phyloP scores from a whole-genome alignment of 2,113 vertebrate genomes.

The Acanthisitta chloris region DNA sequence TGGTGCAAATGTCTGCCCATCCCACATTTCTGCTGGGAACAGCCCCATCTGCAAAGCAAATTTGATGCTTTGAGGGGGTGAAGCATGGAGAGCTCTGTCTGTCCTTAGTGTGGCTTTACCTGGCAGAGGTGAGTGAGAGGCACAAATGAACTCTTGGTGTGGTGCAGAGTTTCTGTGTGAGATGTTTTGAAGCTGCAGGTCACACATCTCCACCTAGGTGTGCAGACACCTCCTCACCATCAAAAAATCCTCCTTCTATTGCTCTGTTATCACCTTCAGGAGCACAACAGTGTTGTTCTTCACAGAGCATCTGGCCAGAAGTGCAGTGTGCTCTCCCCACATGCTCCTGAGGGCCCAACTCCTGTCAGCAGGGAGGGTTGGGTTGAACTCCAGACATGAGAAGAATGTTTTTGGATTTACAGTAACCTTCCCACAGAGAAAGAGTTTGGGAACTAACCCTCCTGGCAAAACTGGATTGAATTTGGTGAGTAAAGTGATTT shows the following conservation, averaged over 20 bases:
- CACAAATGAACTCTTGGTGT: not conserved
- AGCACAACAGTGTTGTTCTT: not conserved
- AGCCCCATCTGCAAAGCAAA: not conserved
- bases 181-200: not conserved
- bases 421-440: not conserved
- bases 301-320: not conserved
- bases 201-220: rapidly evolving
- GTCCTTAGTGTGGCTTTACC: not conserved
- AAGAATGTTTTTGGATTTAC: not conserved
- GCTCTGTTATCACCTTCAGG: not conserved
- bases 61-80: no score
- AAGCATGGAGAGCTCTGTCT: not conserved
- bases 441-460: not conserved
- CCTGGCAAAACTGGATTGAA: not conserved
- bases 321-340: not conserved
- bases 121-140: rapidly evolving
- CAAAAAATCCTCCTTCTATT: not conserved
- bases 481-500: not conserved
- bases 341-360: not conserved
- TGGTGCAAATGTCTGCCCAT: not conserved
- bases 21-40: not conserved
- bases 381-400: not conserved
- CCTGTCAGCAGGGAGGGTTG: not conserved
- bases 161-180: not conserved
- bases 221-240: not conserved